Percentiles rank a stretch among this genome's conserved stretches.
Conservation (phyloP, 2,113 vertebrate species). For the Entomyzon cyanotis region DNA sequence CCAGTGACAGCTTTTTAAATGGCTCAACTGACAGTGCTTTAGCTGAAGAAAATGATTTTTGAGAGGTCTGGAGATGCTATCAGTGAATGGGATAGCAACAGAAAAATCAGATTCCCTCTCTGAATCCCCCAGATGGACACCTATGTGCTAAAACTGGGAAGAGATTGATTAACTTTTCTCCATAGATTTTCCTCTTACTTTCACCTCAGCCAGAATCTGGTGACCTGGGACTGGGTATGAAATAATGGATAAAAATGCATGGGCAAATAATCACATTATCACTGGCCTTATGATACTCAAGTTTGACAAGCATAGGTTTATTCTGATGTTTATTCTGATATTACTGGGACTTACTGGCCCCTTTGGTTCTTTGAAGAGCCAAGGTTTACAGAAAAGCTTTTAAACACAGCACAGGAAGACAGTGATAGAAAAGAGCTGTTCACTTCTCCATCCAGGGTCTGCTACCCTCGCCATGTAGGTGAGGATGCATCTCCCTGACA, state of each 20-base stretch:
- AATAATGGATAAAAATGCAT: background rate
- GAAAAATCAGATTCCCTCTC: background rate
- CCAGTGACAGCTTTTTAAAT: background rate
- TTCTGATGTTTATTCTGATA: background rate
- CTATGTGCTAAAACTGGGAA: background rate
- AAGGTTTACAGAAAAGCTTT: background rate
- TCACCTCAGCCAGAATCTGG: background rate
- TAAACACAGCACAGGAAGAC: background rate
- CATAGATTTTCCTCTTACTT: background rate
- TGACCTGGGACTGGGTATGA: background rate
- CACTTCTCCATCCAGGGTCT: background rate
- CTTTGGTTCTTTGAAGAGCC: background rate
- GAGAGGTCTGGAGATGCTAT: background rate
- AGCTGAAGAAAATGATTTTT: background rate
- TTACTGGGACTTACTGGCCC: background rate
- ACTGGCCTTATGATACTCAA: background rate
- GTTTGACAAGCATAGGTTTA: background rate
- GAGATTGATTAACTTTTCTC: background rate
- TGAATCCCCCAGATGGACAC: background rate
- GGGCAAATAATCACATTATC: background rate
- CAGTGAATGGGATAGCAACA: background rate
- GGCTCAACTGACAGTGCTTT: background rate
- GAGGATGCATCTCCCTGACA: background rate
- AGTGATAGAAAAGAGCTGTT: background rate
- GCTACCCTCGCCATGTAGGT: background rate